Evolutionary conservation across 2,797 vertebrate species (phyloP).

Genomic region (Clarias fuscus): DNA sequence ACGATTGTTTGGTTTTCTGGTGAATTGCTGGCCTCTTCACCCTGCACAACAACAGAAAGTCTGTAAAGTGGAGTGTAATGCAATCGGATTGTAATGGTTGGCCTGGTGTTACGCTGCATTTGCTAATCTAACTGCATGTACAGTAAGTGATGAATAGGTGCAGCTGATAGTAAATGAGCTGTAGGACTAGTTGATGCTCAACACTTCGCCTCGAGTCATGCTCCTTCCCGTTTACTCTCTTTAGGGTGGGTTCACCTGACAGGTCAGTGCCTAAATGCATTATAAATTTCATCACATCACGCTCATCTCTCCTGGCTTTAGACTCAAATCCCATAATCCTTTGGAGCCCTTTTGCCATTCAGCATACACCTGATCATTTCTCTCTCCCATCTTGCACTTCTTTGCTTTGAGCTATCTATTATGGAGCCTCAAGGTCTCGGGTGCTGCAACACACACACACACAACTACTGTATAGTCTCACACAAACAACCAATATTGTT

Average conservation of each 20-base stretch:
- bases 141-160: conserved; percentile 18
- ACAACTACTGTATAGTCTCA: too few relatives aligned
- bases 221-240: conserved; percentile 53
- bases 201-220: conserved; percentile 33
- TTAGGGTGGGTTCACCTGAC: conserved; percentile 55
- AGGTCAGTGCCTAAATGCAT: conserved; percentile 57
- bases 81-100: conserved; percentile 25
- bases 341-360: conserved; percentile 46
- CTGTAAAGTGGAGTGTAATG: not conserved
- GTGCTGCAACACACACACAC: not conserved
- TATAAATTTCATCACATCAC: conserved; percentile 61
- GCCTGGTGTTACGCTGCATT: conserved; percentile 19
- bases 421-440: not conserved
- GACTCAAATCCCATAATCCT: conserved; percentile 60
- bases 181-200: conserved; percentile 22
- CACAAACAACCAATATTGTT: not conserved
- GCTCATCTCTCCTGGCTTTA: conserved; percentile 49
- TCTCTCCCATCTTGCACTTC: not conserved
- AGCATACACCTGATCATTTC: conserved; percentile 25
- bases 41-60: not conserved
- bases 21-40: not conserved
- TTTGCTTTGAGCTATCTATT: conserved; percentile 7
- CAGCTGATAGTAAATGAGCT: conserved; percentile 40
- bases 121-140: conserved; percentile 22
- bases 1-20: conserved; percentile 5